These are phyloP conservation scores for Capricornis sumatraensis DNA, from an alignment of 2,113 vertebrate species.

Conservation along the genomic window DNA sequence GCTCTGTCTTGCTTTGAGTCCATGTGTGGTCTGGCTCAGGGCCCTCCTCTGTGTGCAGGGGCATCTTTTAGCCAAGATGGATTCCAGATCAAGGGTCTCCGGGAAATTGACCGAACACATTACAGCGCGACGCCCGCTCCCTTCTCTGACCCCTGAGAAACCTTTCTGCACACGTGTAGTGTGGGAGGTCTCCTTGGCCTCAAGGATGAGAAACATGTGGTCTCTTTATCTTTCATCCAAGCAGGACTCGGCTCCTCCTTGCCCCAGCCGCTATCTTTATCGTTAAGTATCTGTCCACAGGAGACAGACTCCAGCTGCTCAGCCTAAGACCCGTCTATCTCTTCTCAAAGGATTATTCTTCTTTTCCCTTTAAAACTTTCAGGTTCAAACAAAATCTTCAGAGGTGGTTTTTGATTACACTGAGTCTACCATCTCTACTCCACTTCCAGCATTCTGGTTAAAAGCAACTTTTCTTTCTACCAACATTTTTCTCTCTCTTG, in stretches of 20 bases:
- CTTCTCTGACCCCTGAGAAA: background rate
- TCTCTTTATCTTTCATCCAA: background rate
- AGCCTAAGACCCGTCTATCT: background rate
- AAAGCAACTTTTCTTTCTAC: background rate
- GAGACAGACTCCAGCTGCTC: background rate
- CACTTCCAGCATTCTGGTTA: background rate
- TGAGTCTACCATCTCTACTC: background rate
- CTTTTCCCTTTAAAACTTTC: background rate
- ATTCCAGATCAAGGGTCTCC: background rate
- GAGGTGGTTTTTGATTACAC: background rate
- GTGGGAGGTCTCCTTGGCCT: background rate
- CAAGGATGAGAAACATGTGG: background rate
- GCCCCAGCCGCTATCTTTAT: background rate
- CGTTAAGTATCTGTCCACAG: background rate
- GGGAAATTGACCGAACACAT: rapidly evolving
- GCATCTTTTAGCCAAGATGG: background rate
- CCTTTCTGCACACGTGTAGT: background rate
- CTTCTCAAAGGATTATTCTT: background rate
- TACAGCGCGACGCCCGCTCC: rapidly evolving
- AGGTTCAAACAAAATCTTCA: background rate
- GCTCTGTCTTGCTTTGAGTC: background rate
- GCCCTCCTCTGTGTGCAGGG: rapidly evolving
- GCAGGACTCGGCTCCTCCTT: background rate
- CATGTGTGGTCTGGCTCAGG: background rate
- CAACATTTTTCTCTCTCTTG: background rate